Percentiles rank a stretch among this genome's conserved stretches.
phyloP scores from a whole-genome alignment of 2,113 vertebrate species.

The Cyphomyrus discorhynchus region DNA sequence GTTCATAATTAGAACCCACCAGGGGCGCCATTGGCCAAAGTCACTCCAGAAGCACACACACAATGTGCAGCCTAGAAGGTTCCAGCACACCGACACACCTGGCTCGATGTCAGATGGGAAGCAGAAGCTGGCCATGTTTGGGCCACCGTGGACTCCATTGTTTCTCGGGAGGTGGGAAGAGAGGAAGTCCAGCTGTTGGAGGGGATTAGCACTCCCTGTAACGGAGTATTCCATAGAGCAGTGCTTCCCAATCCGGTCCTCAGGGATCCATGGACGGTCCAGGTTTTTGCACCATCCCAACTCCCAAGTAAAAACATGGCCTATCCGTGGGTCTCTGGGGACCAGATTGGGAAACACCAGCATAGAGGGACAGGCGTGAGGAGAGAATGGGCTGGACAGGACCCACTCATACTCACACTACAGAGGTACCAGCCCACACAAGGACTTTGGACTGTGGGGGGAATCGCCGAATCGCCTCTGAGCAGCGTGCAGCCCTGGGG shows the following conservation, averaged over 20 bases:
- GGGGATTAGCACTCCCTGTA: background rate
- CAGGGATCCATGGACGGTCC: background rate
- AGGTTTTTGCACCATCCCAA: background rate
- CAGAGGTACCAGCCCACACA: background rate
- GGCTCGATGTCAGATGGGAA: background rate
- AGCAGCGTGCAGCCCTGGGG: background rate
- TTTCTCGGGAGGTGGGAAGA: background rate
- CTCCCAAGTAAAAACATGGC: background rate
- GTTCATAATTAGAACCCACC: slow-evolving; percentile 24
- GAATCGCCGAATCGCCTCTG: background rate
- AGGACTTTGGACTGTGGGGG: background rate
- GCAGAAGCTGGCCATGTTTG: background rate
- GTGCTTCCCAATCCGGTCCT: background rate
- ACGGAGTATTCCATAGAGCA: background rate
- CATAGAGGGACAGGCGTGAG: background rate
- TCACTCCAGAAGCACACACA: background rate
- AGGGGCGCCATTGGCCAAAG: slow-evolving; percentile 24
- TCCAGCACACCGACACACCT: background rate
- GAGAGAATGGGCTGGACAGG: background rate
- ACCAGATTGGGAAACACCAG: background rate
- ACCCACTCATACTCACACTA: background rate
- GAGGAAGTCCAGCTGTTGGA: background rate
- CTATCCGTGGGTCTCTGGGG: background rate
- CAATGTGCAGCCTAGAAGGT: background rate
- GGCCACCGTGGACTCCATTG: background rate